Percentiles rank a stretch among this genome's conserved stretches.
phyloP scores from a whole-genome alignment of 2,888 invertebrate genomes.

The Pandemis corylana region DNA sequence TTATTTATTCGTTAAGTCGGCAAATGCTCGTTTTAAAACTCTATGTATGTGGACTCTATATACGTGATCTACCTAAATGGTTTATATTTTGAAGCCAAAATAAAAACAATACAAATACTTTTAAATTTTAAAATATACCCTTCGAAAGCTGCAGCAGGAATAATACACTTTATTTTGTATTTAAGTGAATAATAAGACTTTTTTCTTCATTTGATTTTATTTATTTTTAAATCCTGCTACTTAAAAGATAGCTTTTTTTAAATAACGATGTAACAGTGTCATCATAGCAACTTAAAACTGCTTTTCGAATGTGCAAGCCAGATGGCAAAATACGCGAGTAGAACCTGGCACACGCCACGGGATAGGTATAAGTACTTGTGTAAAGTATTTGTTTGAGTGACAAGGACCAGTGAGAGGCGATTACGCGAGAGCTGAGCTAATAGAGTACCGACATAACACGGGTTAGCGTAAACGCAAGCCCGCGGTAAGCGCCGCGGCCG shows the following conservation, averaged over 20 bases:
- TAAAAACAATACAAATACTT: too few species aligned
- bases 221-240: too few species aligned
- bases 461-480: slow-evolving; percentile 78
- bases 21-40: not conserved
- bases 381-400: slow-evolving; percentile 35
- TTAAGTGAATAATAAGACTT: too few species aligned
- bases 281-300: not conserved
- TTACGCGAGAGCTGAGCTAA: slow-evolving; percentile 56
- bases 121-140: too few species aligned
- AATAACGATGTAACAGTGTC: not conserved
- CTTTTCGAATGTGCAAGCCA: not conserved
- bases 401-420: slow-evolving; percentile 40
- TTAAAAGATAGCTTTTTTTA: not conserved
- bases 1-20: not conserved
- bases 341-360: slow-evolving; percentile 24
- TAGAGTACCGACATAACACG: slow-evolving; percentile 64
- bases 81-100: too few species aligned
- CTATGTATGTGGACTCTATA: not conserved
- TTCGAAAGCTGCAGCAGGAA: too few species aligned
- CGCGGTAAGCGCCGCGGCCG: slow-evolving; percentile 59
- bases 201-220: too few species aligned
- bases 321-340: not conserved
- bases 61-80: too few species aligned
- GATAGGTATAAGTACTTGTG: slow-evolving; percentile 21
- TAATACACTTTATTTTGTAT: too few species aligned